Conservation (phyloP, 2,888 invertebrate genomes). For the Argynnis bischoffii region DNA sequence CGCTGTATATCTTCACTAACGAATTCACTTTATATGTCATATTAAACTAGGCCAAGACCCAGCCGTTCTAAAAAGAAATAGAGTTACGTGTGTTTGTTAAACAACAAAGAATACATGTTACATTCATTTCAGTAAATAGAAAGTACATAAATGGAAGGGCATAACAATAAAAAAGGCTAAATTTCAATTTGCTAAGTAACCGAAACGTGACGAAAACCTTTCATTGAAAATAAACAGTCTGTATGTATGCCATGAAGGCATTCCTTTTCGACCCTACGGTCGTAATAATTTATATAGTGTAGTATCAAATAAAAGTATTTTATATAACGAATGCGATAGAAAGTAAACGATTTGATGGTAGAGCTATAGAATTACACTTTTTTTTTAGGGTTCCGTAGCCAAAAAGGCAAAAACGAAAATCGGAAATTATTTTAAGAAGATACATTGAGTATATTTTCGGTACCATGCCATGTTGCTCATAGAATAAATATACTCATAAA, state of each 20-base stretch:
- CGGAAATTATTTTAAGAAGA: too few relatives aligned
- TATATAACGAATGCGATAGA: neutral
- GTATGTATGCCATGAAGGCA: conserved; percentile 17
- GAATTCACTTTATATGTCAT: neutral
- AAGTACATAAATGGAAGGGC: neutral
- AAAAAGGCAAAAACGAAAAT: too few relatives aligned
- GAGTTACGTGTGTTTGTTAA: conserved; percentile 5
- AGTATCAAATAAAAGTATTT: conserved; percentile 18
- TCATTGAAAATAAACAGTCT: conserved; percentile 16
- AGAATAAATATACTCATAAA: too few relatives aligned
- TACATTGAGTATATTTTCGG: too few relatives aligned
- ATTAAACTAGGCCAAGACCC: neutral
- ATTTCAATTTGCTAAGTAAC: conserved; percentile 33
- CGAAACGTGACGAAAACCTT: conserved; percentile 27
- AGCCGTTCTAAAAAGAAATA: conserved; percentile 11
- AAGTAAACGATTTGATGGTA: conserved; percentile 4
- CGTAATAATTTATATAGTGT: conserved; percentile 16
- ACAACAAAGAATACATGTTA: conserved; percentile 15
- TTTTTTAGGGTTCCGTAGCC: neutral
- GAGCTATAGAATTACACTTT: neutral
- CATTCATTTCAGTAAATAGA: conserved; percentile 15
- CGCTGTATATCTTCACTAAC: neutral
- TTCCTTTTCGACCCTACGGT: conserved; percentile 12
- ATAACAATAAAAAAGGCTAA: conserved; percentile 24
- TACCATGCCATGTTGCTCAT: too few relatives aligned